Percentiles rank a stretch among this genome's conserved stretches.
Evolutionary conservation across 2,113 vertebrate genomes (phyloP).

Genomic region (Synodontis membranacea): DNA sequence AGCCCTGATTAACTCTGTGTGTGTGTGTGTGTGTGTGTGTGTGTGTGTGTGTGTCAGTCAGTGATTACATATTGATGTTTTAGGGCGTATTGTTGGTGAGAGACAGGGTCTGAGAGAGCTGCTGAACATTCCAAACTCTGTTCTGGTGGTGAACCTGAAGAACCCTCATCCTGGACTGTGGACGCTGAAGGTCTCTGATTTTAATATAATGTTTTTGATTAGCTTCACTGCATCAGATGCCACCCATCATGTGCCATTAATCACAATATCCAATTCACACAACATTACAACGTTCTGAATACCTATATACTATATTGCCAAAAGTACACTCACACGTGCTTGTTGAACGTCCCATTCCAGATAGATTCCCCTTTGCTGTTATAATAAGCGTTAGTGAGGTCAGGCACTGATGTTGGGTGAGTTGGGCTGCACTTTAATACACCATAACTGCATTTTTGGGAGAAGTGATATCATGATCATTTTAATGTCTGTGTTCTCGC

Average conservation of each 20-base stretch:
- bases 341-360: background rate
- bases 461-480: no score
- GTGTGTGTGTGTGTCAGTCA: background rate
- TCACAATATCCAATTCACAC: background rate
- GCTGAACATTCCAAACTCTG: conserved; percentile 89
- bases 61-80: conserved; percentile 25
- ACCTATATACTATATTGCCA: background rate
- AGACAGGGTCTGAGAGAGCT: conserved; percentile 84
- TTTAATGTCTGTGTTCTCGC: no score
- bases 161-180: conserved; percentile 82
- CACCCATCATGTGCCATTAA: background rate
- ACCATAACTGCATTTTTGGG: no score
- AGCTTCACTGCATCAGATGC: background rate
- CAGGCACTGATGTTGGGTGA: no score
- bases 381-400: background rate
- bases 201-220: background rate
- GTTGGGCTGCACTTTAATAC: no score
- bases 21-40: background rate
- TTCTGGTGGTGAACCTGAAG: conserved; percentile 83
- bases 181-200: conserved; percentile 80
- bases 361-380: background rate
- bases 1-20: background rate
- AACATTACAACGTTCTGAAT: background rate
- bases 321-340: no score
- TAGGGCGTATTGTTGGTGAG: conserved; percentile 79